Conservation (phyloP, 37 sponge, comb jelly and placozoan species). For the Tethya wilhelma region DNA sequence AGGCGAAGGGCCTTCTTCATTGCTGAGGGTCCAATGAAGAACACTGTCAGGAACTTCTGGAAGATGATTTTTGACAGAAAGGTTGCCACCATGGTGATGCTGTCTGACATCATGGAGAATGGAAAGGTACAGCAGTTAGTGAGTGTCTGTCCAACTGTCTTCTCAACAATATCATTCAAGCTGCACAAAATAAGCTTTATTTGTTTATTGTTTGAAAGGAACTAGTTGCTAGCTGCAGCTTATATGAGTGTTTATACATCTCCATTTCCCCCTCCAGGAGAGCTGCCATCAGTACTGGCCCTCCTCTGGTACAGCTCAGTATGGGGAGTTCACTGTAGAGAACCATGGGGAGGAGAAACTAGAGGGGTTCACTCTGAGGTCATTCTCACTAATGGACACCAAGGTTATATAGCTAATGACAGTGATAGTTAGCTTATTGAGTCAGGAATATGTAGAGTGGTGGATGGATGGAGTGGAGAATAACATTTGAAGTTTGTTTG, state of each 20-base stretch:
- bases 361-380: conserved; percentile 44
- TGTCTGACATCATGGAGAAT: conserved; percentile 48
- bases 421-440: background rate
- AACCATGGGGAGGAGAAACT: conserved; percentile 15
- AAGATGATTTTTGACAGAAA: conserved; percentile 53
- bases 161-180: background rate
- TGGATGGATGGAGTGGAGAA: background rate
- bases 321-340: conserved; percentile 35
- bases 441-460: background rate
- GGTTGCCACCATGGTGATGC: conserved; percentile 39
- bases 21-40: conserved; percentile 68
- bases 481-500: background rate
- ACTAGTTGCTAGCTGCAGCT: background rate
- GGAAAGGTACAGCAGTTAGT: conserved; percentile 15
- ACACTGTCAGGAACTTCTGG: conserved; percentile 69
- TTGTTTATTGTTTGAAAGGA: too few relatives aligned
- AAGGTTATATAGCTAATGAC: conserved; percentile 16
- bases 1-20: conserved; percentile 69
- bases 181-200: background rate
- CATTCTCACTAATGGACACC: conserved; percentile 6
- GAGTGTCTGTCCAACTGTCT: background rate
- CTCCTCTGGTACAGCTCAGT: background rate
- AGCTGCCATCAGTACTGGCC: conserved; percentile 12
- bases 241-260: background rate
- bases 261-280: too few relatives aligned